Percentiles rank a stretch among this genome's conserved stretches.
Evolutionary conservation across 2,888 invertebrate species (phyloP).

Genomic region (Pachydiplax longipennis): DNA sequence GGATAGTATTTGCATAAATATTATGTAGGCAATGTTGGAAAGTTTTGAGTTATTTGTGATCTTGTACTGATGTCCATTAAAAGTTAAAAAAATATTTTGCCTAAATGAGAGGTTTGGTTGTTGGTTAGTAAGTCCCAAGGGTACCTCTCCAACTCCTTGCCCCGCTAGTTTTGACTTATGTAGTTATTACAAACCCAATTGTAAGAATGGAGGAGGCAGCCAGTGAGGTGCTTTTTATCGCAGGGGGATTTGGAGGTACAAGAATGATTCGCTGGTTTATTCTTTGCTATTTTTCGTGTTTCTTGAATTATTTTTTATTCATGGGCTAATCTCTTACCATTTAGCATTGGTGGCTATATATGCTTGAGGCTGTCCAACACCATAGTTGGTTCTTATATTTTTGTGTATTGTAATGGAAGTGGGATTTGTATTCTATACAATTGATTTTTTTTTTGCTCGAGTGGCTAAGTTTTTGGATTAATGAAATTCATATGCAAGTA

Average conservation of each 20-base stretch:
- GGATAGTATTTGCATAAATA: slow-evolving; percentile 45
- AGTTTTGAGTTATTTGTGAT: slow-evolving; percentile 38
- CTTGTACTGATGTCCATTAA: slow-evolving; percentile 44
- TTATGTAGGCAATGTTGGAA: slow-evolving; percentile 45
- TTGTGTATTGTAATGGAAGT: not conserved
- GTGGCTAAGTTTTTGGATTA: not conserved
- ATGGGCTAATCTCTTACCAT: not conserved
- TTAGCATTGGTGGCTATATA: not conserved
- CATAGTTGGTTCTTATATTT: not conserved
- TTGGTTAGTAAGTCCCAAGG: slow-evolving; percentile 30
- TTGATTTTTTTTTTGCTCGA: not conserved
- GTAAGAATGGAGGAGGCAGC: slow-evolving; percentile 7
- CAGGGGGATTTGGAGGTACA: slow-evolving; percentile 12
- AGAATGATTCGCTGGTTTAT: not conserved
- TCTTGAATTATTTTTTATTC: not conserved
- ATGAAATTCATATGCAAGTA: not conserved
- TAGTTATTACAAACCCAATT: not conserved
- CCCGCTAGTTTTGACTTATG: not conserved
- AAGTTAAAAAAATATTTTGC: slow-evolving; percentile 44
- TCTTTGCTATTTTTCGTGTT: not conserved
- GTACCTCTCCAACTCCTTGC: slow-evolving; percentile 26
- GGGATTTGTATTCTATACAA: not conserved
- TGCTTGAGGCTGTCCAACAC: slow-evolving; percentile 28
- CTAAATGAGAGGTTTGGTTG: slow-evolving; percentile 43
- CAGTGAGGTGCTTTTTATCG: slow-evolving; percentile 39